A percentile compares a stretch with the other conserved stretches of the same genome.
Conservation (phyloP, 2,797 vertebrate species). For the Serranus cabrilla region DNA sequence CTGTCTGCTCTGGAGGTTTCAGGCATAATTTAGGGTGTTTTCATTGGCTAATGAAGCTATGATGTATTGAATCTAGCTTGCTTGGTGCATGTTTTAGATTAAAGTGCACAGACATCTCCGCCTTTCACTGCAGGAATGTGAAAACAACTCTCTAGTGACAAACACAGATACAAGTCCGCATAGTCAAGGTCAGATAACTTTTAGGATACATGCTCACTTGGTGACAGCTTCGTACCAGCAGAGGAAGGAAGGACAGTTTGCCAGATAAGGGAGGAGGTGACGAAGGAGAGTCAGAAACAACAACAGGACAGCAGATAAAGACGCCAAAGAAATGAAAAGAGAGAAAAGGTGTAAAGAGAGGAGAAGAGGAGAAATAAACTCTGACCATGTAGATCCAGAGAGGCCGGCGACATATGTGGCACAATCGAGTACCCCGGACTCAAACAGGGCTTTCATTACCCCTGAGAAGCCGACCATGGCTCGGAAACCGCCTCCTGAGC, state of each 20-base stretch:
- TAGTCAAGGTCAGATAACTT: no score
- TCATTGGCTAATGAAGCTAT: no score
- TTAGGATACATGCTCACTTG: neutral
- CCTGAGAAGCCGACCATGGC: conserved; percentile 97
- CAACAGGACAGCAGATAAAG: neutral
- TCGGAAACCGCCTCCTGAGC: conserved; percentile 97
- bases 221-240: conserved; percentile 46
- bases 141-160: no score
- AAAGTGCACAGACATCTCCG: no score
- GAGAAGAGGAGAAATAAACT: conserved; percentile 6
- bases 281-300: conserved; percentile 13
- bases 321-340: neutral
- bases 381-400: conserved; percentile 97
- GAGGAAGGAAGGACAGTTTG: conserved; percentile 36
- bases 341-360: neutral
- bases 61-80: no score
- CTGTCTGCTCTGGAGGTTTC: no score
- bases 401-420: conserved; percentile 95
- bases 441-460: conserved; percentile 96
- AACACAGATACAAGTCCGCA: no score
- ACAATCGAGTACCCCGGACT: conserved; percentile 96
- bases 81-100: no score
- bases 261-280: conserved; percentile 30
- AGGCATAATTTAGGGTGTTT: no score
- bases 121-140: no score